These are phyloP conservation scores for Clarias pachynema DNA, from an alignment of 2,797 vertebrate species.

Conservation along the genomic window DNA sequence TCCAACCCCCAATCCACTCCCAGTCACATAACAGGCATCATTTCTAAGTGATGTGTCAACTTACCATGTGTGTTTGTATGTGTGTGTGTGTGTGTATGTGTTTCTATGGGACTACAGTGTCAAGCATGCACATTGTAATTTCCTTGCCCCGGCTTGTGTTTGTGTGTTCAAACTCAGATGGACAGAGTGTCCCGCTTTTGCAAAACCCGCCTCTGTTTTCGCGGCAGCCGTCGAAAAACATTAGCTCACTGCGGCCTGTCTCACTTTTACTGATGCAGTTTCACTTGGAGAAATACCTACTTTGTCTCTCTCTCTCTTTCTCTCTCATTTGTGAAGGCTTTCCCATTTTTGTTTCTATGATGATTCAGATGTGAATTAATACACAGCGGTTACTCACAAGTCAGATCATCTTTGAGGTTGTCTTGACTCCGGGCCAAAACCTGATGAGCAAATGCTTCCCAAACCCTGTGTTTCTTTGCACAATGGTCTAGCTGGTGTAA, in stretches of 20 bases:
- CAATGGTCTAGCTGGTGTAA: constrained; percentile 67
- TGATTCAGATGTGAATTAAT: constrained; percentile 51
- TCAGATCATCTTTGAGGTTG: neutral
- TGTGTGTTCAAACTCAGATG: neutral
- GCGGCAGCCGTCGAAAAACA: constrained; percentile 34
- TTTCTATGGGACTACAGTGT: constrained; percentile 9
- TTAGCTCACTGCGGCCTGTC: constrained; percentile 51
- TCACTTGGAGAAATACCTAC: constrained; percentile 30
- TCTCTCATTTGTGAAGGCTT: neutral
- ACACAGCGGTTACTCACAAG: constrained; percentile 10
- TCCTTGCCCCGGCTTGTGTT: constrained; percentile 28
- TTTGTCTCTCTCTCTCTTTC: neutral
- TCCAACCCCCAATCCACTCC: constrained; percentile 32
- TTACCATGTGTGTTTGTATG: neutral
- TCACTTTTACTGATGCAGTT: constrained; percentile 47
- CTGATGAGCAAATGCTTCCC: constrained; percentile 60
- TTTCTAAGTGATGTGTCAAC: constrained; percentile 47
- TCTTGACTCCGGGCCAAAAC: neutral
- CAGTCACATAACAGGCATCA: constrained; percentile 36
- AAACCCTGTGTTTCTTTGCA: constrained; percentile 62
- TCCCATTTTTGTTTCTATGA: neutral
- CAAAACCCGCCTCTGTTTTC: constrained; percentile 20
- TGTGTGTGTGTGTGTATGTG: constrained; percentile 15
- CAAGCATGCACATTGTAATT: constrained; percentile 44
- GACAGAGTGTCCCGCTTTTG: constrained; percentile 25